These are phyloP conservation scores for Schlechtendalia chinensis DNA, from an alignment of 1,140 invertebrate species.

Conservation along the genomic window DNA sequence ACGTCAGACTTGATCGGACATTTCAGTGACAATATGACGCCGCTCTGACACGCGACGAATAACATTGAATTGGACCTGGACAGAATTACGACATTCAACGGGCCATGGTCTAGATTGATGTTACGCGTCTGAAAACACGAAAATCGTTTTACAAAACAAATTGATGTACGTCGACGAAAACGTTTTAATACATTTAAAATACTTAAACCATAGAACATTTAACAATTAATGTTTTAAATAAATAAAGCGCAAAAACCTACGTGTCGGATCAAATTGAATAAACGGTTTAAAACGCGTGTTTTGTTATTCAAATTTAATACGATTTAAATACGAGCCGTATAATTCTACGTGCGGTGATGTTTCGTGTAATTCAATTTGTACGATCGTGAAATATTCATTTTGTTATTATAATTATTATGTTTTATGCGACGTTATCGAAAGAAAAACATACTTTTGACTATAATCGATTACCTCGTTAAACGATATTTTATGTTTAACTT, in stretches of 20 bases:
- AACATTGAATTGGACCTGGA: not conserved
- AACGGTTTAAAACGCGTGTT: no score
- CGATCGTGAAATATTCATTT: no score
- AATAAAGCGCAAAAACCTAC: not conserved
- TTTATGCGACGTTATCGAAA: no score
- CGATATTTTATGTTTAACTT: no score
- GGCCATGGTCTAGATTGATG: not conserved
- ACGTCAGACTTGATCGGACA: constrained; percentile 24
- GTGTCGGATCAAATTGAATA: not conserved
- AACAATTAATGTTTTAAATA: not conserved
- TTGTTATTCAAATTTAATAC: no score
- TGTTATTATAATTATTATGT: no score
- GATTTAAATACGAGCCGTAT: no score
- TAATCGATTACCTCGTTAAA: no score
- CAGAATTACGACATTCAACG: not conserved
- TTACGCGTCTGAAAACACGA: not conserved
- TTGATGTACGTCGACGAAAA: not conserved
- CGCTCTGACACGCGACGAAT: not conserved
- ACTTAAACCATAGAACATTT: not conserved
- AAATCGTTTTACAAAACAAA: not conserved
- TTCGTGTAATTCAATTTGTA: no score
- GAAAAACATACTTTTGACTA: no score
- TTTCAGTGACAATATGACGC: constrained; percentile 34
- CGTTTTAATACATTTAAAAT: not conserved
- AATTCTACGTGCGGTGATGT: no score